Conservation (phyloP, 1,140 invertebrate genomes). For the Dreissena rostriformis region DNA sequence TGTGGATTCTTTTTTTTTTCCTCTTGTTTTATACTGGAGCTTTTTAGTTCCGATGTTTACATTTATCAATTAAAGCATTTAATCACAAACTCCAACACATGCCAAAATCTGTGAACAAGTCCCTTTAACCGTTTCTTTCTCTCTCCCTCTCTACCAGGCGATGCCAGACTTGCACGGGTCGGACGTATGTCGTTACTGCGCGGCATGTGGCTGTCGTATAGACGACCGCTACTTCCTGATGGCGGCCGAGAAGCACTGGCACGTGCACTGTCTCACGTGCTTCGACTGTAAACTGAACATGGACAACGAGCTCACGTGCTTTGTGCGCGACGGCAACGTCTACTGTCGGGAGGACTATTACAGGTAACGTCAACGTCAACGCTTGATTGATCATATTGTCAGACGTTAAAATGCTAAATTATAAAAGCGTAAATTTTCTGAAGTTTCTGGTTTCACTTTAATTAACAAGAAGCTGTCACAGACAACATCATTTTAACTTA, state of each 20-base stretch:
- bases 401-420: too few species aligned
- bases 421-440: too few species aligned
- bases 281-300: slow-evolving; percentile 91
- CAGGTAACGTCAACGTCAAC: slow-evolving; percentile 84
- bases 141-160: slow-evolving; percentile 17
- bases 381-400: too few species aligned
- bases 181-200: slow-evolving; percentile 84
- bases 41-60: too few species aligned
- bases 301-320: slow-evolving; percentile 95
- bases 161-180: slow-evolving; percentile 52
- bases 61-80: too few species aligned
- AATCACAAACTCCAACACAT: too few species aligned
- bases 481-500: too few species aligned
- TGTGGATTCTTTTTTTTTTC: too few species aligned
- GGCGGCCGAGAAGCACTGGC: slow-evolving; percentile 94
- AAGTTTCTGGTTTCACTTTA: too few species aligned
- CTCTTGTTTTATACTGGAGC: too few species aligned
- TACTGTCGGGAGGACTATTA: slow-evolving; percentile 99
- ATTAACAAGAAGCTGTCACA: too few species aligned
- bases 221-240: slow-evolving; percentile 91
- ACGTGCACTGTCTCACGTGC: slow-evolving; percentile 91
- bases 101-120: not conserved
- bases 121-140: not conserved
- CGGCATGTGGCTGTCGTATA: slow-evolving; percentile 91
- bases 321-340: slow-evolving; percentile 95